These are phyloP conservation scores for Nestor notabilis DNA, from an alignment of 2,113 vertebrate species.

Conservation along the genomic window DNA sequence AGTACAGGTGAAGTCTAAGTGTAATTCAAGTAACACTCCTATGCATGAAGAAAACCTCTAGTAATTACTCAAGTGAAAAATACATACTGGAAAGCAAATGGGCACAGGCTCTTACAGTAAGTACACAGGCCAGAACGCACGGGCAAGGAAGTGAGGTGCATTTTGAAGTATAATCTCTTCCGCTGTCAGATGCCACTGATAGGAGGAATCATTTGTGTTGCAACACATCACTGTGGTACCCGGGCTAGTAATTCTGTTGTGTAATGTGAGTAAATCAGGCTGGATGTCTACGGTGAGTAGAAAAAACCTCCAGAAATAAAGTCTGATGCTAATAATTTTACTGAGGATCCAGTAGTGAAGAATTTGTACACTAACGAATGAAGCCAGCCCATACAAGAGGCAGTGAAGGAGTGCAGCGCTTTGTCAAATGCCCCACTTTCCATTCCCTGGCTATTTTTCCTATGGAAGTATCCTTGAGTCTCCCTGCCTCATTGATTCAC, in stretches of 20 bases:
- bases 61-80: not conserved
- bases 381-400: not conserved
- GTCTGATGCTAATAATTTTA: not conserved
- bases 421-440: not conserved
- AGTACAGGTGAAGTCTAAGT: not conserved
- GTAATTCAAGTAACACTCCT: not conserved
- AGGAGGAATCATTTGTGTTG: no score
- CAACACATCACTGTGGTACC: fast-evolving
- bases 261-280: fast-evolving
- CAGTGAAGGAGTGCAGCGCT: not conserved
- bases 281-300: not conserved
- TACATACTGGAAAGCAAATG: fast-evolving
- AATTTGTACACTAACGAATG: not conserved
- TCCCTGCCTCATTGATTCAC: not conserved
- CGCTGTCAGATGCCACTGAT: no score
- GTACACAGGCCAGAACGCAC: fast-evolving
- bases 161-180: not conserved
- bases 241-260: fast-evolving
- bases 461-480: no score
- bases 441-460: not conserved
- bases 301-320: not conserved
- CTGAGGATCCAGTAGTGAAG: not conserved
- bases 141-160: not conserved
- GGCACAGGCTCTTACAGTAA: not conserved
- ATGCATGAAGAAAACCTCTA: not conserved